Percentiles rank a stretch among this genome's conserved stretches.
Conservation (phyloP, 2,113 vertebrate species). For the Hepsetus odoe region DNA sequence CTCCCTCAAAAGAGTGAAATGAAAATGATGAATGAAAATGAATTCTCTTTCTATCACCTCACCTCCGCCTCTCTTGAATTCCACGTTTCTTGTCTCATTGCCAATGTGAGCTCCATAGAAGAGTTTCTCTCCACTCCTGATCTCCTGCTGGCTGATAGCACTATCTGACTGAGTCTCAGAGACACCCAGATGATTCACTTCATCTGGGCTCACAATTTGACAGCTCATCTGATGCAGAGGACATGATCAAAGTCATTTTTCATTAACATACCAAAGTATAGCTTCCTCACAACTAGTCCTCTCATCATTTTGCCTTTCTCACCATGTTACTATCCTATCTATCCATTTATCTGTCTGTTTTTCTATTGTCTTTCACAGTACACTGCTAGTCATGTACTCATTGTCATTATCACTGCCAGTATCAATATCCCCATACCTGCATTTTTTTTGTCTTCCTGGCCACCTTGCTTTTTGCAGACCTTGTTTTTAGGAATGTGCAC, state of each 20-base stretch:
- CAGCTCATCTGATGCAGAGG: neutral
- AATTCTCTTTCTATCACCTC: neutral
- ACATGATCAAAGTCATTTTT: neutral
- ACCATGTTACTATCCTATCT: no score
- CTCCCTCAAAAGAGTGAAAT: no score
- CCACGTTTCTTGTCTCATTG: conserved; percentile 67
- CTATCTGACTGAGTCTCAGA: conserved; percentile 63
- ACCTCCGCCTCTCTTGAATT: conserved; percentile 71
- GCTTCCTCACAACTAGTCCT: no score
- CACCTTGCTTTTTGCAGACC: conserved; percentile 10
- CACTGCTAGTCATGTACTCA: no score
- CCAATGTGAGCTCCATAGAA: conserved; percentile 71
- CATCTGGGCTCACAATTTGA: neutral
- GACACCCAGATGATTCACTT: neutral
- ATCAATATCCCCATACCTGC: conserved; percentile 26
- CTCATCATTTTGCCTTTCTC: no score
- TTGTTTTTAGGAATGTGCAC: neutral
- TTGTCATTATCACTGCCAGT: neutral
- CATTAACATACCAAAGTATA: no score
- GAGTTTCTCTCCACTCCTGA: conserved; percentile 63
- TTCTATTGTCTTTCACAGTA: no score
- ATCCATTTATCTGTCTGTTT: no score
- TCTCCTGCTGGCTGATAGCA: conserved; percentile 63
- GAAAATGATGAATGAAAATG: no score
- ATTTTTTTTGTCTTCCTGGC: neutral